Base-by-base conservation (phyloP, 2,888 invertebrate species). In the Patella ulyssiponensis region DNA sequence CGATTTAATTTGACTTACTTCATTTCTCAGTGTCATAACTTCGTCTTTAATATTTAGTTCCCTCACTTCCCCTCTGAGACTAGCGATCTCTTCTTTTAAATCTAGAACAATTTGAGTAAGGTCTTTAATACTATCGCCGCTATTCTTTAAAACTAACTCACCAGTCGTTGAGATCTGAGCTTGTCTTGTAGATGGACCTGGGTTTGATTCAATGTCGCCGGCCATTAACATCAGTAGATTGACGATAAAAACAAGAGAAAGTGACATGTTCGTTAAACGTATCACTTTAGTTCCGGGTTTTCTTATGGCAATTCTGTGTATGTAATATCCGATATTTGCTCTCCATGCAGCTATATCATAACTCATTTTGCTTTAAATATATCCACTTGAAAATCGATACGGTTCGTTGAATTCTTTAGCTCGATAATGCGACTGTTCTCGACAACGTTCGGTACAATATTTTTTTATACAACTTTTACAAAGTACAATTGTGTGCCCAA, bases 1-100 rank as follows among this genome's bases (percentile, higher is more conserved):
- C 64, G 64, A 64, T 64, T 64, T 64, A 20, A 64, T n/a, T 15
- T 64, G 64, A 15, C 20, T 64, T 17, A 64, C 17, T 12, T 15
- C 64, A 64, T 64, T 64, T n/a, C 64, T 64, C 20, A 64, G n/a
- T 64, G 64, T 15, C 58, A 58, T 58, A 9, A 58, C 17, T 58
- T 58, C 58, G 58, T 58, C 58, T 58, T 58, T 58, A 20, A 58
- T 58, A 58, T 58, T 58, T 20, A 58, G 58, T 58, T 58, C 58
- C 17, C 58, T 58, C 58, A 58, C 64, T 64, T 64, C 64, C 15
- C 64, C 64, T 64, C 17, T 64, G 64, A 64, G 64, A 64, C 64
- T 64, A 56, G 56, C 56, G n/a, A 56, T 56, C 56, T 56, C 56
- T 15, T 56, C 56, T 56, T 56, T 56, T 56, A 64, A 64, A 64